Evolutionary conservation across 2,113 vertebrate genomes (phyloP), one percentile per base, ranked within the genome.

Genomic region (Probosciger aterrimus): DNA sequence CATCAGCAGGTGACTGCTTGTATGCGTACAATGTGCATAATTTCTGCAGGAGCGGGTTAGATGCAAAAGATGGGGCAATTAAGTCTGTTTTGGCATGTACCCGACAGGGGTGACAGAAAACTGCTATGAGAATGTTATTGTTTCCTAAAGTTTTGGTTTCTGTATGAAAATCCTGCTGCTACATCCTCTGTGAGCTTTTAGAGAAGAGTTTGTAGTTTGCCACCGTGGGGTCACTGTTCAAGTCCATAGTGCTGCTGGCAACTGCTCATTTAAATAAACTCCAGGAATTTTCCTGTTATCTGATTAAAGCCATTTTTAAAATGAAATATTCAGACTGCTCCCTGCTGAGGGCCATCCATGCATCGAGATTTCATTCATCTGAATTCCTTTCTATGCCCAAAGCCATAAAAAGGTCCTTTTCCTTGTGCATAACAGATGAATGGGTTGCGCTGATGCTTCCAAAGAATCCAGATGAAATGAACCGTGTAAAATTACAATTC

Each of bases 281-380:
- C 50, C 39, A 52, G 31, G 14, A 86, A 37, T 62, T 77, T 85
- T 78, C 81, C 43, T 46, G 50, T 52, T 83, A 37, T 14, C 44
- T 84, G 33, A 83, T 75, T 82, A 86, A 96, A 96, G n/a, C 43
- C 24, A 68, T 82, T 37, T 78, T 30, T 52, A 64, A 92, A 95
- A 83, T 41, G 73, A 86, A 88, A 71, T 75, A 55, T 14, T 88
- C 20, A 31, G 30, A 78, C 70, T 53, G 7, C 14, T 86, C 64
- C 64, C 76, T 71, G 12, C 49, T 90, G 47, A 88, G 73, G 68
- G 50, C 79, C 35, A 71, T 88, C 68, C 24, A 17, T 75, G 16
- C 74, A 63, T 88, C 82, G 74, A 57, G 47, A 60, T 85, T 80
- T 80, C 59, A 79, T 87, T 28, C 28, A 9, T 73, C 88, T 75